phyloP scores from a whole-genome alignment of 2,888 invertebrate genomes.

The Itoplectis maculator region DNA sequence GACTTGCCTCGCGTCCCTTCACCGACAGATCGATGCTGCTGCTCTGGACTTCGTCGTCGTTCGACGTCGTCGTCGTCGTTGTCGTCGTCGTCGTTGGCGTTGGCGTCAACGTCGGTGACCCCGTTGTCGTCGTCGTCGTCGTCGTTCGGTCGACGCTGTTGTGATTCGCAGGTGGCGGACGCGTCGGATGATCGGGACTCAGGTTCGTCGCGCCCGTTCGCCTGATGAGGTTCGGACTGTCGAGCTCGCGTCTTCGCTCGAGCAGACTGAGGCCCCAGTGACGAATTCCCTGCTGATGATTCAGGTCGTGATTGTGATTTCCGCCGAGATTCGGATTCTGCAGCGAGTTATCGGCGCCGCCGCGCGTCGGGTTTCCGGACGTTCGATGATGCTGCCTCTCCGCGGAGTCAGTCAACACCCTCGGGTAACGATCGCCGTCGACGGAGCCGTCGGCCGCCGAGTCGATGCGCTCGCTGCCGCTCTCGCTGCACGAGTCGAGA shows the following conservation, averaged over 20 bases:
- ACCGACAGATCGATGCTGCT: constrained; percentile 83
- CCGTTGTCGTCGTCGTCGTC: too few relatives aligned
- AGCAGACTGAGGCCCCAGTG: constrained; percentile 82
- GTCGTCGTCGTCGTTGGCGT: constrained; percentile 81
- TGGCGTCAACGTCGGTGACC: constrained; percentile 81
- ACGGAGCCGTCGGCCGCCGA: constrained; percentile 86
- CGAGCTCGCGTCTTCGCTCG: constrained; percentile 85
- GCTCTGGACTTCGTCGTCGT: constrained; percentile 82
- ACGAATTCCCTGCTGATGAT: constrained; percentile 82
- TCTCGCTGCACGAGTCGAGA: constrained; percentile 90
- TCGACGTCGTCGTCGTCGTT: constrained; percentile 80
- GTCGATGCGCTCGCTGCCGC: constrained; percentile 85
- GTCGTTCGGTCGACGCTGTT: constrained; percentile 59
- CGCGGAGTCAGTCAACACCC: constrained; percentile 81
- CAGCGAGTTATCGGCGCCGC: constrained; percentile 61
- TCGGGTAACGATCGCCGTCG: constrained; percentile 86
- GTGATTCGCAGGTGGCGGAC: constrained; percentile 53
- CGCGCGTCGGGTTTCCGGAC: constrained; percentile 56
- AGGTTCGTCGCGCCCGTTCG: constrained; percentile 20
- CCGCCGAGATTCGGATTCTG: constrained; percentile 73
- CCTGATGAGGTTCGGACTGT: constrained; percentile 68
- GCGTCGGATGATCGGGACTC: constrained; percentile 49
- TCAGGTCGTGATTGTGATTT: constrained; percentile 75
- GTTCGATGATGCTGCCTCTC: constrained; percentile 82
- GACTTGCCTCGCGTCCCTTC: constrained; percentile 86